phyloP scores from a whole-genome alignment of 2,797 vertebrate species.

The Miichthys miiuy region DNA sequence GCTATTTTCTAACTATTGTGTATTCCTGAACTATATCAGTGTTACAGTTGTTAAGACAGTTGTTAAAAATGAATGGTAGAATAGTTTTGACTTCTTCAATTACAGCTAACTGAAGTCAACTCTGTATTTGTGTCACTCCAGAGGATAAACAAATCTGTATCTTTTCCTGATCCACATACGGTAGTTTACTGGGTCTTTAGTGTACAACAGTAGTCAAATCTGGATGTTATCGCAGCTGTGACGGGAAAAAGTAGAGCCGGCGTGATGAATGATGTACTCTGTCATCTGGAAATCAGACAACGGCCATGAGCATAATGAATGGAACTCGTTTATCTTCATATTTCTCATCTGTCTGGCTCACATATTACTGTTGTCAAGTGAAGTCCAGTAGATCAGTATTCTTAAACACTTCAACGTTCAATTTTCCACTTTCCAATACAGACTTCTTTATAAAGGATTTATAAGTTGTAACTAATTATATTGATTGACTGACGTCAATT shows the following conservation, averaged over 20 bases:
- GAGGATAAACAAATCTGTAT: slow-evolving; percentile 48
- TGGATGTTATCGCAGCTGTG: slow-evolving; percentile 14
- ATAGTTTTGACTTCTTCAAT: slow-evolving; percentile 85
- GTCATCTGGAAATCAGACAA: slow-evolving; percentile 12
- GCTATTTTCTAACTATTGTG: slow-evolving; percentile 90
- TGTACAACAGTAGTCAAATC: slow-evolving; percentile 26
- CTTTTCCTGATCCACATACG: slow-evolving; percentile 33
- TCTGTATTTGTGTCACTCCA: slow-evolving; percentile 61
- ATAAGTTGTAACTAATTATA: neutral
- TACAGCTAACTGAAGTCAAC: slow-evolving; percentile 46
- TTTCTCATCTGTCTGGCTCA: slow-evolving; percentile 51
- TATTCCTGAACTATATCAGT: slow-evolving; percentile 91
- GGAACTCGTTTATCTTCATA: slow-evolving; percentile 20
- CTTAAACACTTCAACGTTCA: neutral
- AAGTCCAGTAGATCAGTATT: slow-evolving; percentile 21
- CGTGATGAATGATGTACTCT: neutral
- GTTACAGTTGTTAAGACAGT: slow-evolving; percentile 87
- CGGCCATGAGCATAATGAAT: slow-evolving; percentile 13
- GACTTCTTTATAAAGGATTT: neutral
- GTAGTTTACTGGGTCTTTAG: slow-evolving; percentile 26
- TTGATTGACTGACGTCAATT: neutral
- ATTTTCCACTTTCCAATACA: slow-evolving; percentile 10
- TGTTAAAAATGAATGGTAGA: slow-evolving; percentile 90
- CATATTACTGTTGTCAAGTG: slow-evolving; percentile 44
- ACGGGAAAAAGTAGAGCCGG: slow-evolving; percentile 1